Conservation (phyloP, 2,797 vertebrate genomes). For the Potorous gilbertii region DNA sequence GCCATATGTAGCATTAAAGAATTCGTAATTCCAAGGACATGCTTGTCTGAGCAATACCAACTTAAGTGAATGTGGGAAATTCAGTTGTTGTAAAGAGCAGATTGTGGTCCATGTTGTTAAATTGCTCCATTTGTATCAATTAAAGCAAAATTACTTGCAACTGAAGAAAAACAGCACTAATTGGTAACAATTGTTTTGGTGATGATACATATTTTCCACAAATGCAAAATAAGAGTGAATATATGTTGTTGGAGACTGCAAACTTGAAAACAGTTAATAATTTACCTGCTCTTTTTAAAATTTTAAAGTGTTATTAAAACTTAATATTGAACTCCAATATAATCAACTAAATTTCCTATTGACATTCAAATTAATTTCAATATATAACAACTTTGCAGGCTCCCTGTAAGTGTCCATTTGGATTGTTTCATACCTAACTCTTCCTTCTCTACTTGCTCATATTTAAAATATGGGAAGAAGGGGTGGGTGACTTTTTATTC, state of each 20-base stretch:
- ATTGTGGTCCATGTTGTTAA: neutral
- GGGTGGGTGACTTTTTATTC: neutral
- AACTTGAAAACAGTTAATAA: conserved; percentile 36
- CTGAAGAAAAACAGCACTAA: conserved; percentile 32
- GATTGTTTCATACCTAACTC: neutral
- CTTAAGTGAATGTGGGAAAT: conserved; percentile 45
- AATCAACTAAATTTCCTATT: neutral
- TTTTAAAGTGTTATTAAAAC: neutral
- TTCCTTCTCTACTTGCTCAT: neutral
- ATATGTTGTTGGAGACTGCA: neutral
- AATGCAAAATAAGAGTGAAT: neutral
- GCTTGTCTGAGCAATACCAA: conserved; percentile 38
- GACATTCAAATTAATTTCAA: neutral
- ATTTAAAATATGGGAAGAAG: neutral
- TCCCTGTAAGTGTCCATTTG: neutral
- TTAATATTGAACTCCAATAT: neutral
- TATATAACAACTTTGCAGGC: neutral
- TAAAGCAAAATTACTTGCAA: conserved; percentile 23
- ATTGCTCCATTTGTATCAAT: conserved; percentile 40
- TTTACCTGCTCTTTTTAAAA: neutral
- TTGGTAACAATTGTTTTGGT: conserved; percentile 7
- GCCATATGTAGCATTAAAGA: neutral
- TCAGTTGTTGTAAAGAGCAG: conserved; percentile 48
- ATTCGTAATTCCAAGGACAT: conserved; percentile 21
- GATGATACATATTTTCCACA: neutral